phyloP scores from a whole-genome alignment of 2,888 invertebrate species.

The Nymphalis urticae region DNA sequence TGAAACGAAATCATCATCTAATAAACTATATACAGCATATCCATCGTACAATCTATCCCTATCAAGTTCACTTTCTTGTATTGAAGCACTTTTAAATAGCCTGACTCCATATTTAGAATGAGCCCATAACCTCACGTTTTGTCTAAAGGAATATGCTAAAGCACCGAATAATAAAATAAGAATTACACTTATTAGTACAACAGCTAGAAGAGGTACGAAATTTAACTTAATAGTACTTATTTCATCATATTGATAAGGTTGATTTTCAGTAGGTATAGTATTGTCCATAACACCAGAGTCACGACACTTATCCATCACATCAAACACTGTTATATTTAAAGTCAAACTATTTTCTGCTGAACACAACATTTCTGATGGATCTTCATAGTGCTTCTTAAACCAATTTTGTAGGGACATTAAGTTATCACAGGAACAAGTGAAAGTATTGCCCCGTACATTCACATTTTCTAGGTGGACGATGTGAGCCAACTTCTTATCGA shows the following conservation, averaged over 20 bases:
- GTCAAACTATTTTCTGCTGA: slow-evolving; percentile 74
- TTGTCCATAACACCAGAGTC: slow-evolving; percentile 75
- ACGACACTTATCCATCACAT: slow-evolving; percentile 74
- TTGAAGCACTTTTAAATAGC: slow-evolving; percentile 84
- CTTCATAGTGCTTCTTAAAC: slow-evolving; percentile 84
- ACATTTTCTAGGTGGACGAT: slow-evolving; percentile 83
- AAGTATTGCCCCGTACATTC: slow-evolving; percentile 87
- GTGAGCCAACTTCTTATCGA: slow-evolving; percentile 84
- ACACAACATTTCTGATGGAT: slow-evolving; percentile 85
- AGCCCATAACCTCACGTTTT: slow-evolving; percentile 90
- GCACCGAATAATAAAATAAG: slow-evolving; percentile 86
- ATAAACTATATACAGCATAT: slow-evolving; percentile 92
- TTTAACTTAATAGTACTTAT: slow-evolving; percentile 84
- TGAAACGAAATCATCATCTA: slow-evolving; percentile 88
- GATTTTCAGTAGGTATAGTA: slow-evolving; percentile 80
- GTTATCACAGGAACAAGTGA: slow-evolving; percentile 89
- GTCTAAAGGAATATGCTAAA: slow-evolving; percentile 88
- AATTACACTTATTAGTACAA: slow-evolving; percentile 86
- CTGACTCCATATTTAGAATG: slow-evolving; percentile 90
- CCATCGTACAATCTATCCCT: slow-evolving; percentile 90
- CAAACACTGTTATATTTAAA: slow-evolving; percentile 73
- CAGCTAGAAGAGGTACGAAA: slow-evolving; percentile 88
- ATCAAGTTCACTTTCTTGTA: slow-evolving; percentile 81
- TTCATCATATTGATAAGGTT: slow-evolving; percentile 84
- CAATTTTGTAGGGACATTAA: slow-evolving; percentile 85